Evolutionary conservation across 2,797 vertebrate species (phyloP), one percentile per base, ranked within the genome.

Genomic region (Chaetophractus vellerosus): DNA sequence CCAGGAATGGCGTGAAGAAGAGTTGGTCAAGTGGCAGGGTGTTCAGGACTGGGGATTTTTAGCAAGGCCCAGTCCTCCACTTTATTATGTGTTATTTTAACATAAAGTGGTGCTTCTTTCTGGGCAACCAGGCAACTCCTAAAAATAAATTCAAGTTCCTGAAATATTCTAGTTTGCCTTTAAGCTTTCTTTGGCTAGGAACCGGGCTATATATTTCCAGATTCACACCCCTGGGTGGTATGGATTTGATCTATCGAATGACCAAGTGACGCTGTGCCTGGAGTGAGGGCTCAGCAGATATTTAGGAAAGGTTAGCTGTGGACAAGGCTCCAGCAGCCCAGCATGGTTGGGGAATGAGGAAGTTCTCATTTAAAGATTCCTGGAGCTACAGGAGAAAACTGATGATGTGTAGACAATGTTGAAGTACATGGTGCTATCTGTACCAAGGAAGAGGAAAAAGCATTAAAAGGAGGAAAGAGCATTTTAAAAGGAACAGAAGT

Each of bases 61-160:
- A 78, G 48, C 19, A 33, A 84, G 45, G 36, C 8, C 52, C 33
- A 11, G 41, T 33, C 78, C 36, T 45, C 38, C 19, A n/a, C 28
- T 19, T 78, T 52, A 61, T 88, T 38, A 38, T 14, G 72, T 68
- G 33, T 74, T 88, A 57, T 75, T 78, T 95, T 64, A 55, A 82
- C 50, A 41, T 95, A 66, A 66, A 82, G 94, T 16, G 63, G 90
- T 81, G 86, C 74, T 92, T 94, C 87, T 84, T 76, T 90, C 84
- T 93, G 96, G 85, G 91, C 84, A 79, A 63, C 66, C 36, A 1
- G 16, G 75, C 90, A 89, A 75, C 74, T 90, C 41, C 97, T 96
- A 96, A 96, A 97, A 97, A 97, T 97, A 97, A 96, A 96, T 78
- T 81, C 86, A 91, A 84, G 71, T 95, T 93, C 94, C 84, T 94